These are phyloP conservation scores for Mastomys natalensis DNA, from an alignment of 2,113 vertebrate genomes.

Conservation along the genomic window DNA sequence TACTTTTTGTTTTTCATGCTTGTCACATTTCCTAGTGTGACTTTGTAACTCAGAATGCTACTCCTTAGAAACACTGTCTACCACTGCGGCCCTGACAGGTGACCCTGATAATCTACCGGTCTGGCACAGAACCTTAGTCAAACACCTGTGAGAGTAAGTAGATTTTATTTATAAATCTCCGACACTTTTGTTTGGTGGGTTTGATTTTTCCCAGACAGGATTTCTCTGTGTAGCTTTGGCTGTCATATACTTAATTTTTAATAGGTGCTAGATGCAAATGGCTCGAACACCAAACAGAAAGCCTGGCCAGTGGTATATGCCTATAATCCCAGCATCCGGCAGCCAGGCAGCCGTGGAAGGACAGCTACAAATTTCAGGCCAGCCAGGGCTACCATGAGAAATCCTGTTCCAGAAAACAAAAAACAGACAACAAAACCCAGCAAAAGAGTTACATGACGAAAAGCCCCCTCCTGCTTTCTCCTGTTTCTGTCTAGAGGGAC, in stretches of 20 bases:
- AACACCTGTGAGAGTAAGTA: neutral
- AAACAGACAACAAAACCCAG: neutral
- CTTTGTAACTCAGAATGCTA: conserved; percentile 9
- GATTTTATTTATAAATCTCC: conserved; percentile 24
- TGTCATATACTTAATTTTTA: too few species aligned
- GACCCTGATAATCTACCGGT: neutral
- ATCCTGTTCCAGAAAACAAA: too few species aligned
- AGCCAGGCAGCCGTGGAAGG: neutral
- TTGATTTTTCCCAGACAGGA: neutral
- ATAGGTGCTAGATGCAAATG: too few species aligned
- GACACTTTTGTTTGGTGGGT: neutral
- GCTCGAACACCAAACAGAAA: neutral
- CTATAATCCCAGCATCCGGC: neutral
- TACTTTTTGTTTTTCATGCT: conserved; percentile 29
- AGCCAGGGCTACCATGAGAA: neutral
- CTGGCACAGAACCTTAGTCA: neutral
- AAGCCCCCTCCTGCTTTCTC: neutral
- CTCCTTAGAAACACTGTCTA: neutral
- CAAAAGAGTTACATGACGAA: neutral
- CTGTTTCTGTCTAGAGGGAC: neutral
- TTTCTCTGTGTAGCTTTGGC: neutral
- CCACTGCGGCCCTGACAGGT: neutral
- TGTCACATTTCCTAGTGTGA: neutral
- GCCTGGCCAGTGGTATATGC: too few species aligned
- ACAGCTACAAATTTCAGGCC: neutral